Evolutionary conservation across 1,140 invertebrate genomes (phyloP), one percentile per base, ranked within the genome.

Genomic region (Polypedilum vanderplanki): DNA sequence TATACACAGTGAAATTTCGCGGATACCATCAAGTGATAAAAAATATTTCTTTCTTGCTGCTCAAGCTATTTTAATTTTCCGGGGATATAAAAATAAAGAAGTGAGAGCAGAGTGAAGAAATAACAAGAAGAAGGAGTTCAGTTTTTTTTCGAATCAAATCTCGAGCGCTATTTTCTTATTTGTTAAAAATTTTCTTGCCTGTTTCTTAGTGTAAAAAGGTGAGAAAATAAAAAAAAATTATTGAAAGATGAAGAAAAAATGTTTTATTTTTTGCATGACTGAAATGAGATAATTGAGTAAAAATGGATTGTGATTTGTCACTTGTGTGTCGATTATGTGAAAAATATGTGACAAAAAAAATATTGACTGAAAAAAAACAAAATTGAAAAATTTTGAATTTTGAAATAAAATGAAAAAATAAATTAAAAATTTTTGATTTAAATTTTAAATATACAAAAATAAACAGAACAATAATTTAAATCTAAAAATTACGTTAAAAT

Each of bases 21-120:
- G 24, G 12, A 57, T 57, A 70, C 17, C 65, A 70, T 7, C 65
- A 70, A 70, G 17, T 20, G 20, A 70, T 70, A 70, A 70, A 20
- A 33, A 33, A 33, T 33, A 33, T 33, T 33, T 33, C 24, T 33
- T 33, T 33, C 18, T 70, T 70, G n/a, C 65, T 70, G 65, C 65
- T 70, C 65, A 70, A 70, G 65, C 65, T 70, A 70, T 70, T 70
- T 22, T 70, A 70, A 70, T 70, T 70, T 70, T 70, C 65, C 65
- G 65, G 65, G 65, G 65, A 70, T 20, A 70, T 20, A 70, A 70
- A 22, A 70, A 57, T 57, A 15, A 57, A 70, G 18, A 20, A 70
- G 65, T 70, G 65, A 70, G 17, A 70, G 17, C 65, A 20, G 9
- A 22, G 65, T 18, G 18, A 70, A 70, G 18, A 70, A 57, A 12